A percentile compares a stretch with the other conserved stretches of the same genome.
Evolutionary conservation across 2,888 invertebrate species (phyloP).

Genomic region (Tinea pellionella): DNA sequence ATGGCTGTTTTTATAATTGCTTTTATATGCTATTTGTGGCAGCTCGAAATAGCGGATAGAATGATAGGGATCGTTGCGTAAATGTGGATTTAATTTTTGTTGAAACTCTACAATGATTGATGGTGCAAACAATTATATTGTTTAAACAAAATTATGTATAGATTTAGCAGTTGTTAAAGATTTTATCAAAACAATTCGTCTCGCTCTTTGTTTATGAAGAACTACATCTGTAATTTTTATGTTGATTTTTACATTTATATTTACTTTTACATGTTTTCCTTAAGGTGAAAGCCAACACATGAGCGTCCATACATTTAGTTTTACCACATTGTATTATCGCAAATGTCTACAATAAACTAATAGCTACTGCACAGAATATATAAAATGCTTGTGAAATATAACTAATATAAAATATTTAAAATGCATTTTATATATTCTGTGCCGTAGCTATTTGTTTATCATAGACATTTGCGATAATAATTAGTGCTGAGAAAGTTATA

Average conservation of each 20-base stretch:
- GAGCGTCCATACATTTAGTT: too few relatives aligned
- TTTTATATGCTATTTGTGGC: conserved; percentile 40
- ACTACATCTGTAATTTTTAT: background rate
- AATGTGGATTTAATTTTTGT: conserved; percentile 22
- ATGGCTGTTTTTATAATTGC: conserved; percentile 44
- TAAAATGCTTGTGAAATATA: too few relatives aligned
- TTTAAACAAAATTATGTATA: conserved; percentile 20
- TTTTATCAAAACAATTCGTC: conserved; percentile 4
- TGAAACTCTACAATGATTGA: conserved; percentile 36
- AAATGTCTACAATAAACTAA: too few relatives aligned
- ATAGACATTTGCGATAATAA: too few relatives aligned
- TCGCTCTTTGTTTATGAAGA: background rate
- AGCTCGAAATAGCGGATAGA: background rate
- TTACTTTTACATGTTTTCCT: too few relatives aligned
- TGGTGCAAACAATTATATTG: conserved; percentile 23
- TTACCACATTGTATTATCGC: too few relatives aligned
- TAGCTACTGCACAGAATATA: too few relatives aligned
- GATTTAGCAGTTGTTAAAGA: background rate
- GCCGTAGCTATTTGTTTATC: too few relatives aligned
- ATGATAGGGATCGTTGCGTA: conserved; percentile 5
- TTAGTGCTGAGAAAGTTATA: too few relatives aligned
- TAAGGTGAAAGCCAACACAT: too few relatives aligned
- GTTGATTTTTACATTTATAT: background rate
- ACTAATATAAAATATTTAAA: too few relatives aligned
- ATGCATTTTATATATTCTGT: too few relatives aligned